Percentiles rank a stretch among this genome's conserved stretches.
Conservation (phyloP, 2,888 invertebrate species). For the Limnephilus auricula region DNA sequence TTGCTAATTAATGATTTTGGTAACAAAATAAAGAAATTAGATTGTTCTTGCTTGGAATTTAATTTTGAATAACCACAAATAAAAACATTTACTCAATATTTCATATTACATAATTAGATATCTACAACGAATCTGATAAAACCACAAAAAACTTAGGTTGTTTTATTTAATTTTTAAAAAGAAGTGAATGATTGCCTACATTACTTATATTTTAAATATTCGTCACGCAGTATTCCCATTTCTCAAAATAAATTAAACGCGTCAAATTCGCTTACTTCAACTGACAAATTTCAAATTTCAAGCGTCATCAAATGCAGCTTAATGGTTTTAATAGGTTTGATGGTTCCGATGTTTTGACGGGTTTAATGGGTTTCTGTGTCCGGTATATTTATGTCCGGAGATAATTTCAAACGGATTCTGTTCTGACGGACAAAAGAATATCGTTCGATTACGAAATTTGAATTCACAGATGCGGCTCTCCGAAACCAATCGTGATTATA, state of each 20-base stretch:
- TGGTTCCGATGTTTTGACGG: not conserved
- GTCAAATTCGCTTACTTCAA: not conserved
- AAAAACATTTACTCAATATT: too few species aligned
- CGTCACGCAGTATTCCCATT: not conserved
- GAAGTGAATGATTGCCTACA: not conserved
- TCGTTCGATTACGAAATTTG: constrained; percentile 18
- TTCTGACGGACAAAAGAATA: constrained; percentile 29
- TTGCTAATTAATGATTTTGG: too few species aligned
- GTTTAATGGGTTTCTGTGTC: not conserved
- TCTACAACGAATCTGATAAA: too few species aligned
- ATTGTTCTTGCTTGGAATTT: too few species aligned
- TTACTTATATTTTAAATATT: not conserved
- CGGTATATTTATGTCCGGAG: constrained; percentile 25
- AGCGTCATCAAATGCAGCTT: constrained; percentile 24
- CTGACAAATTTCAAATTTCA: constrained; percentile 37
- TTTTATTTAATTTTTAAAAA: too few species aligned
- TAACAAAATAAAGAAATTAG: too few species aligned
- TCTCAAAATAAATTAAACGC: constrained; percentile 9
- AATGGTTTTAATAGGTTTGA: constrained; percentile 14
- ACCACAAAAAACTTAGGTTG: too few species aligned
- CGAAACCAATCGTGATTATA: constrained; percentile 25
- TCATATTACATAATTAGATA: too few species aligned
- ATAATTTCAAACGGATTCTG: constrained; percentile 25
- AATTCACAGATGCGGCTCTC: constrained; percentile 37
- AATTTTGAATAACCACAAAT: too few species aligned